Evolutionary conservation across 1,140 invertebrate genomes (phyloP).

Genomic region (Drosophila equinoxialis): DNA sequence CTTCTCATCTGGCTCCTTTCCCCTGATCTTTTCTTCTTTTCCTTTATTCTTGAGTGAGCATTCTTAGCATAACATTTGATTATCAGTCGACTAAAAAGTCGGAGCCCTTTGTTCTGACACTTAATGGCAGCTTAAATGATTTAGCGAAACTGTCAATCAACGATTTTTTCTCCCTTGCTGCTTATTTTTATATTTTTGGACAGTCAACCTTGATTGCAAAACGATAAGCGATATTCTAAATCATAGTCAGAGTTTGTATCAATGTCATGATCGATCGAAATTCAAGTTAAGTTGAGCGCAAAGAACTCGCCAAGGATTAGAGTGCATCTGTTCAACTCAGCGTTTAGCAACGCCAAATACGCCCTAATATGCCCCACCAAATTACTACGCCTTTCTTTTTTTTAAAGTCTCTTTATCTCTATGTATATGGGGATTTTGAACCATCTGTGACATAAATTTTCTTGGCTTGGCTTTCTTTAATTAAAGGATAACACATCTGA

Average conservation of each 20-base stretch:
- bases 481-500: conserved; percentile 21
- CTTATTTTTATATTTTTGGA: neutral
- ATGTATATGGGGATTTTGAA: neutral
- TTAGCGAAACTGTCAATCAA: conserved; percentile 74
- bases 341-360: too few relatives aligned
- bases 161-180: conserved; percentile 1
- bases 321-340: too few relatives aligned
- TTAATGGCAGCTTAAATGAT: conserved; percentile 70
- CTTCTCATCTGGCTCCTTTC: conserved; percentile 27
- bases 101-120: conserved; percentile 61
- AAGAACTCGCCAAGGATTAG: too few relatives aligned
- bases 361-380: neutral
- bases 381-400: neutral
- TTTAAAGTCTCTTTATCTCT: neutral
- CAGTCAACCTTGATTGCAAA: conserved; percentile 9
- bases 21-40: conserved; percentile 1
- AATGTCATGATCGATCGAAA: neutral
- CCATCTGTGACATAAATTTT: conserved; percentile 14
- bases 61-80: conserved; percentile 80
- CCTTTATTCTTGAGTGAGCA: conserved; percentile 35
- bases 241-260: neutral
- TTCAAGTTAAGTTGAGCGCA: neutral
- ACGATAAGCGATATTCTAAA: conserved; percentile 9
- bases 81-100: conserved; percentile 71
- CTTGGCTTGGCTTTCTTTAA: conserved; percentile 5